These are phyloP conservation scores for Entomyzon cyanotis DNA, from an alignment of 2,113 vertebrate genomes.

Conservation along the genomic window DNA sequence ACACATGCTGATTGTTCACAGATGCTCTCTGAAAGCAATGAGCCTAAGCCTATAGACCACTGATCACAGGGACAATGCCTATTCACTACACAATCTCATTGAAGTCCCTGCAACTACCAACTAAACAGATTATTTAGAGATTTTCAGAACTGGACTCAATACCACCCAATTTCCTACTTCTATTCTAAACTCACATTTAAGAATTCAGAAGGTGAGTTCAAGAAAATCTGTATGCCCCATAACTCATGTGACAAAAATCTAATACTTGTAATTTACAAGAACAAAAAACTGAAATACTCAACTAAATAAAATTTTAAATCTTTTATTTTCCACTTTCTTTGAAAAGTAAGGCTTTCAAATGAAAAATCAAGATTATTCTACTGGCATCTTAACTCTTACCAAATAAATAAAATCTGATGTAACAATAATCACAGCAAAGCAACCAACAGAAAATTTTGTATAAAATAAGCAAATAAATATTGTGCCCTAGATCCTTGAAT, in stretches of 20 bases:
- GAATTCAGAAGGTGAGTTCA: neutral
- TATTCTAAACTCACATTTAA: neutral
- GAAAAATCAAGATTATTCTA: neutral
- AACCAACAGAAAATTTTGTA: neutral
- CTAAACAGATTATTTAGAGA: neutral
- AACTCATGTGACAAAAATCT: neutral
- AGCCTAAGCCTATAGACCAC: neutral
- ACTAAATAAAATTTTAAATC: neutral
- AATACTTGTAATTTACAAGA: neutral
- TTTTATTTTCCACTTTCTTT: neutral
- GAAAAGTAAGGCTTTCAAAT: neutral
- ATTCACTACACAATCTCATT: neutral
- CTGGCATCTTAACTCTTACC: neutral
- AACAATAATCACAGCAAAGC: neutral
- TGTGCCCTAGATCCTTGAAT: neutral
- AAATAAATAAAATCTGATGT: neutral
- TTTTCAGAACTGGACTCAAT: neutral
- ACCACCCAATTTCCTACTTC: neutral
- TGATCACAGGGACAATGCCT: neutral
- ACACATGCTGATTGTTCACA: neutral
- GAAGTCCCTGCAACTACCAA: neutral
- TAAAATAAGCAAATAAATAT: neutral
- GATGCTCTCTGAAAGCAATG: slow-evolving; percentile 40
- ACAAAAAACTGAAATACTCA: neutral
- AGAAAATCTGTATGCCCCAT: neutral